phyloP scores from a whole-genome alignment of 2,797 vertebrate species.

The Catamblyrhynchus diadema region DNA sequence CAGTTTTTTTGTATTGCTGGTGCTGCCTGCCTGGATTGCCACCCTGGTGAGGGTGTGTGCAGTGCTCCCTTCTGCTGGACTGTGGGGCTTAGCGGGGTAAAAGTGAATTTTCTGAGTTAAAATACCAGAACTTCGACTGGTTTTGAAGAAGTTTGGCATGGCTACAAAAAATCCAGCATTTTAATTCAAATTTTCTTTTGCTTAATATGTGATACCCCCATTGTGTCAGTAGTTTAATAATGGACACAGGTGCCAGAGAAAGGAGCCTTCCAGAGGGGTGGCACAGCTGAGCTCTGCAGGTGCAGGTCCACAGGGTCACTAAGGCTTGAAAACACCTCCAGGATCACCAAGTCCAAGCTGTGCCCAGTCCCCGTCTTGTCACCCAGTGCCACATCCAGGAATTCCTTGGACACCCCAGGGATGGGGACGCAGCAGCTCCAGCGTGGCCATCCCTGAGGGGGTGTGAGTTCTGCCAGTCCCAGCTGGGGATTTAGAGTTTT shows the following conservation, averaged over 20 bases:
- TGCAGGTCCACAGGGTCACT: rapidly evolving
- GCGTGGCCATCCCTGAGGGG: rapidly evolving
- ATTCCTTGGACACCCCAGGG: not conserved
- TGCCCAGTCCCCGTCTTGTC: rapidly evolving
- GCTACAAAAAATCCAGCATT: rapidly evolving
- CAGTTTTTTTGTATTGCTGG: rapidly evolving
- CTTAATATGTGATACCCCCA: rapidly evolving
- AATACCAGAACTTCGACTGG: too few species aligned
- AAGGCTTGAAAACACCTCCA: rapidly evolving
- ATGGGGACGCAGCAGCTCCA: rapidly evolving
- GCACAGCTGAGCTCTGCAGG: rapidly evolving
- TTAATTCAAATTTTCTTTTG: not conserved
- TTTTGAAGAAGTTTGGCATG: not conserved
- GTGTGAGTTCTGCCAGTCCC: not conserved
- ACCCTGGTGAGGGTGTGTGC: not conserved
- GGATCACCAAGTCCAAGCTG: rapidly evolving
- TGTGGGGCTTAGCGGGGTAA: rapidly evolving
- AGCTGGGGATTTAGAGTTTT: not conserved
- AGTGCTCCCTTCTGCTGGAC: not conserved
- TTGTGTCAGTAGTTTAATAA: rapidly evolving
- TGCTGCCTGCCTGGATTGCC: not conserved
- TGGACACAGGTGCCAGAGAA: not conserved
- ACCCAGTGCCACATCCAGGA: rapidly evolving
- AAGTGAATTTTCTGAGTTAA: not conserved
- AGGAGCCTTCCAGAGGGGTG: not conserved